Evolutionary conservation across 2,797 vertebrate species (phyloP), one percentile per base, ranked within the genome.

Genomic region (Mormyrus hasselquistii): DNA sequence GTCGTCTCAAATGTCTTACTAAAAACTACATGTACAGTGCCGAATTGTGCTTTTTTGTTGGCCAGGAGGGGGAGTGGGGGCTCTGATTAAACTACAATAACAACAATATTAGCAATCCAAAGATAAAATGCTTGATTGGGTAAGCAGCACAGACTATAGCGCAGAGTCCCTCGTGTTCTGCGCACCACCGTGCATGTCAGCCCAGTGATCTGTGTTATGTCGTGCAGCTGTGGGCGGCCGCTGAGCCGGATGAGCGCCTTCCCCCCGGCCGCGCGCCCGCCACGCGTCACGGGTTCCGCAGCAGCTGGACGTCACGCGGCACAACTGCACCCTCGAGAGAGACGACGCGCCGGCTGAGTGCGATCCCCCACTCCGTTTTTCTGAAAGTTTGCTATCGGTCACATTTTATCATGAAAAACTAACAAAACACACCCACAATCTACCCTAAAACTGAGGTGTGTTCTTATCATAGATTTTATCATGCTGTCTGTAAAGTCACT

Each of bases 271-370:
- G 95, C 92, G 94, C 94, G 96, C 94, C 94, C 94, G 96, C 96
- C 96, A 97, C 96, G 96, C 96, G 96, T 96, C 96, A 94, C 94
- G 94, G 93, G 95, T 94, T 94, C 90, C 9, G 92, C 93, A 93
- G 92, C 94, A 95, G 95, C 95, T 94, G 93, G 95, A 96, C 92
- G 62, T 91, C 88, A 88, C 88, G 89, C 90, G 89, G 90, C 83
- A 73, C 69, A 89, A 89, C 88, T 90, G 90, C 85, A 89, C 90
- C 84, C 87, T 90, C 90, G 73, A 90, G 86, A 87, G 53, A 55
- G 86, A 55, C n/a, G 38, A 16, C 22, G 3, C 9, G 53, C 34
- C 6, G 34, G 86, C 85, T 12, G 88, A 86, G 50, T 12, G 38
- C 84, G 41, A 89, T 12, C 87, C 44, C 90, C 65, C 86, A 12